A percentile compares a stretch with the other conserved stretches of the same genome.
These are phyloP conservation scores for Aphodius sticticus DNA, from an alignment of 2,888 invertebrate species.

Conservation along the genomic window DNA sequence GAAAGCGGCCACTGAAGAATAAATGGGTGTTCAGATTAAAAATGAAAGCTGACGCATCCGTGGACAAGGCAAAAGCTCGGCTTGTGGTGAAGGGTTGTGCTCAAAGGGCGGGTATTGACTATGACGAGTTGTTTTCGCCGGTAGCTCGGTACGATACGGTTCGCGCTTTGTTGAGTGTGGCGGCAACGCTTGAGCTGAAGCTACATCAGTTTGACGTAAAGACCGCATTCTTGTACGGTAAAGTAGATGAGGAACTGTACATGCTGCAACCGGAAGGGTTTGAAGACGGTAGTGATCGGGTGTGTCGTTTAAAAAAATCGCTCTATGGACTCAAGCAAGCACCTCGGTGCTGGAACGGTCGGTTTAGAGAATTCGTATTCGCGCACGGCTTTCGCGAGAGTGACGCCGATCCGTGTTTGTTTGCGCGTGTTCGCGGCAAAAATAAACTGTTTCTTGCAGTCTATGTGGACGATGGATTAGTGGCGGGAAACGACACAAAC, in stretches of 20 bases:
- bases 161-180: slow-evolving; percentile 8
- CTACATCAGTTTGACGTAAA: slow-evolving; percentile 12
- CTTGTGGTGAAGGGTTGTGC: slow-evolving; percentile 42
- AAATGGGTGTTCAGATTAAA: slow-evolving; percentile 49
- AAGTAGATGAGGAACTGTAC: too few relatives aligned
- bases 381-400: slow-evolving; percentile 45
- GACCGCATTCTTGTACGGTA: slow-evolving; percentile 36
- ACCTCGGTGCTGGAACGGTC: too few relatives aligned
- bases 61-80: slow-evolving; percentile 33
- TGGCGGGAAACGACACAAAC: slow-evolving; percentile 35
- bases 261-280: too few relatives aligned
- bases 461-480: slow-evolving; percentile 32
- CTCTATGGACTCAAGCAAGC: slow-evolving; percentile 55
- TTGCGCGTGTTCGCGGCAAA: slow-evolving; percentile 35
- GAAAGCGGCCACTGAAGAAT: slow-evolving; percentile 43
- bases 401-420: slow-evolving; percentile 51
- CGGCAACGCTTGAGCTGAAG: background rate
- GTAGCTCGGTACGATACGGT: slow-evolving; percentile 1
- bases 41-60: slow-evolving; percentile 45
- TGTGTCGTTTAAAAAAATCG: slow-evolving; percentile 50
- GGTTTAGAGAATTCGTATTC: too few relatives aligned
- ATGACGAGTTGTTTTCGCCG: background rate
- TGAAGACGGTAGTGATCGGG: slow-evolving; percentile 45
- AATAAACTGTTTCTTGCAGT: slow-evolving; percentile 46
- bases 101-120: slow-evolving; percentile 13